A percentile compares a stretch with the other conserved stretches of the same genome.
Evolutionary conservation across 1,140 invertebrate species (phyloP).

Genomic region (Temnothorax longispinosus): DNA sequence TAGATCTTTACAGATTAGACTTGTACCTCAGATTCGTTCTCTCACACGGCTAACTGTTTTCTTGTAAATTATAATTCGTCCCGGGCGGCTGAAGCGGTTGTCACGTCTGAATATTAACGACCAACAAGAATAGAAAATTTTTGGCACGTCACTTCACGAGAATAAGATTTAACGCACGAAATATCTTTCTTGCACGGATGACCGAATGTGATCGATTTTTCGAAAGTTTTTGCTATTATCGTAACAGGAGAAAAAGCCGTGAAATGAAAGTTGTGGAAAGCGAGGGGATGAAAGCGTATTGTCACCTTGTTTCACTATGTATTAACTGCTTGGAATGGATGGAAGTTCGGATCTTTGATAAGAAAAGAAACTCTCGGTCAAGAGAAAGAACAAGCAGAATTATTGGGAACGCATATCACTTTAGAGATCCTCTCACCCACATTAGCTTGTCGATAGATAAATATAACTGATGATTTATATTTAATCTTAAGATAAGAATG

Average conservation of each 20-base stretch:
- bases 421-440: neutral
- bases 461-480: neutral
- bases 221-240: neutral
- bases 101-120: constrained; percentile 9
- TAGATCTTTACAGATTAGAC: constrained; percentile 3
- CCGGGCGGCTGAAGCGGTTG: neutral
- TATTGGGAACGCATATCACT: neutral
- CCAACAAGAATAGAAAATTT: neutral
- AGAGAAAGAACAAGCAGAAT: neutral
- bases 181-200: neutral
- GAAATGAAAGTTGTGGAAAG: neutral
- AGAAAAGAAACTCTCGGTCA: neutral
- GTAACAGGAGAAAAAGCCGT: no score
- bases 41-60: neutral
- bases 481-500: neutral
- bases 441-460: neutral
- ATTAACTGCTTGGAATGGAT: neutral
- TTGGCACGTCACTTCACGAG: neutral
- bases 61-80: constrained; percentile 22
- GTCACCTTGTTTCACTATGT: neutral
- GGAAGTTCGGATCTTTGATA: neutral
- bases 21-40: neutral
- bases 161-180: neutral
- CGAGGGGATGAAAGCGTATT: neutral
- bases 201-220: constrained; percentile 4